A percentile compares a stretch with the other conserved stretches of the same genome.
Evolutionary conservation across 2,797 vertebrate species (phyloP).

Genomic region (Microctenopoma steveboyesi): DNA sequence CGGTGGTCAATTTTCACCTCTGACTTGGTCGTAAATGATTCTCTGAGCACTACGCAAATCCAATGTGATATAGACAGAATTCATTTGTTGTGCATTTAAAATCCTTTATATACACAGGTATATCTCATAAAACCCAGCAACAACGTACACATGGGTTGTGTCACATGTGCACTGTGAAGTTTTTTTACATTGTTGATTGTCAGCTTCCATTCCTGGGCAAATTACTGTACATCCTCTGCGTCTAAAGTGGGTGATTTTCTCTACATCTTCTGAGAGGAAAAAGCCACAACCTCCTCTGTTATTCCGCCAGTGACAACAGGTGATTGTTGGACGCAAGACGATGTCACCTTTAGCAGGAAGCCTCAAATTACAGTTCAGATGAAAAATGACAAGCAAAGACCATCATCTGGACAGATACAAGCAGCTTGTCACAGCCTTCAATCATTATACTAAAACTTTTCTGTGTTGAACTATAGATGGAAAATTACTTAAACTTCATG

Average conservation of each 20-base stretch:
- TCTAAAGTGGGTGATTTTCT: neutral
- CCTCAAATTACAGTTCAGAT: slow-evolving; percentile 25
- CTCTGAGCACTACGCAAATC: neutral
- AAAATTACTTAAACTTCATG: slow-evolving; percentile 13
- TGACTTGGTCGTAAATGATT: slow-evolving; percentile 46
- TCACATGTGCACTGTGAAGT: neutral
- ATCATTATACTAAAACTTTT: slow-evolving; percentile 18
- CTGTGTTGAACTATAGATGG: neutral
- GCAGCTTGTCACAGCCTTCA: slow-evolving; percentile 19
- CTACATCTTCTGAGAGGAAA: neutral
- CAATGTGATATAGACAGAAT: neutral
- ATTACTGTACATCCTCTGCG: neutral
- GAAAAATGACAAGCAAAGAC: slow-evolving; percentile 26
- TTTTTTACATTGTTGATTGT: neutral
- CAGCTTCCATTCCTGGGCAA: neutral
- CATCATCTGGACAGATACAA: slow-evolving; percentile 5
- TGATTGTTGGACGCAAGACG: slow-evolving; percentile 36
- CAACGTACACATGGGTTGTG: neutral
- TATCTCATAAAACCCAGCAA: neutral
- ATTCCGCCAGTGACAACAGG: slow-evolving; percentile 11
- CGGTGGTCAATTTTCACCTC: slow-evolving; percentile 30
- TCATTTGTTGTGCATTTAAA: neutral
- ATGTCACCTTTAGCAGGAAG: slow-evolving; percentile 31
- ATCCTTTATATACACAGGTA: neutral
- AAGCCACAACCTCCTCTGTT: slow-evolving; percentile 10